Evolutionary conservation across 2,888 invertebrate species (phyloP).

Genomic region (Diloba caeruleocephala): DNA sequence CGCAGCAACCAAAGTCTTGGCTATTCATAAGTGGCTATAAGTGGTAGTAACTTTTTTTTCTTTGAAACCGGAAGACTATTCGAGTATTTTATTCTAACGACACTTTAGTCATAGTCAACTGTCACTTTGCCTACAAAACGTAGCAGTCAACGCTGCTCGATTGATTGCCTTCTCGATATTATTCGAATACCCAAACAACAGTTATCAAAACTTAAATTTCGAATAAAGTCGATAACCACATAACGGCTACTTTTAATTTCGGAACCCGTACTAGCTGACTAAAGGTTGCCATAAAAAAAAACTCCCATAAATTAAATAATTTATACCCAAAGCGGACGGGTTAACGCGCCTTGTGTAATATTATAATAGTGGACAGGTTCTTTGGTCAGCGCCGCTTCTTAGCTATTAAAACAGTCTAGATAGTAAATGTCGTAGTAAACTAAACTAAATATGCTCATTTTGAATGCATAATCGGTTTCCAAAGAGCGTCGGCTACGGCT

Average conservation of each 20-base stretch:
- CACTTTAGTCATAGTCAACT: too few species aligned
- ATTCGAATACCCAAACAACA: conserved; percentile 25
- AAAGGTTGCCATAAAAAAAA: conserved; percentile 74
- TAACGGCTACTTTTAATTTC: conserved; percentile 49
- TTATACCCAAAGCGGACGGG: conserved; percentile 75
- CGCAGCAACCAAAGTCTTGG: too few species aligned
- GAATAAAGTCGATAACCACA: conserved; percentile 46
- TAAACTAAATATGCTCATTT: conserved; percentile 79
- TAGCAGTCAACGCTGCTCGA: too few species aligned
- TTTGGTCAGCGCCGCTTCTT: conserved; percentile 82
- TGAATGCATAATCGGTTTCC: conserved; percentile 76
- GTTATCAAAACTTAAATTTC: conserved; percentile 36
- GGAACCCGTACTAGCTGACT: conserved; percentile 40
- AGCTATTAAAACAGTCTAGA: conserved; percentile 81
- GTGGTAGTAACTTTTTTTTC: too few species aligned
- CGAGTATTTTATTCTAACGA: too few species aligned
- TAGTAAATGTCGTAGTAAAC: conserved; percentile 84
- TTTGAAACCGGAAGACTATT: too few species aligned
- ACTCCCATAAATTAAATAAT: conserved; percentile 81
- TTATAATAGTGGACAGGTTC: conserved; percentile 65
- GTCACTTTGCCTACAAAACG: too few species aligned
- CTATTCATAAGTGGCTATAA: too few species aligned
- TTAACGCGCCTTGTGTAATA: conserved; percentile 72
- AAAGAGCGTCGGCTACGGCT: too few species aligned
- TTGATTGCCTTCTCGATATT: background rate